phyloP scores from a whole-genome alignment of 2,113 vertebrate genomes.

The Equus quagga region DNA sequence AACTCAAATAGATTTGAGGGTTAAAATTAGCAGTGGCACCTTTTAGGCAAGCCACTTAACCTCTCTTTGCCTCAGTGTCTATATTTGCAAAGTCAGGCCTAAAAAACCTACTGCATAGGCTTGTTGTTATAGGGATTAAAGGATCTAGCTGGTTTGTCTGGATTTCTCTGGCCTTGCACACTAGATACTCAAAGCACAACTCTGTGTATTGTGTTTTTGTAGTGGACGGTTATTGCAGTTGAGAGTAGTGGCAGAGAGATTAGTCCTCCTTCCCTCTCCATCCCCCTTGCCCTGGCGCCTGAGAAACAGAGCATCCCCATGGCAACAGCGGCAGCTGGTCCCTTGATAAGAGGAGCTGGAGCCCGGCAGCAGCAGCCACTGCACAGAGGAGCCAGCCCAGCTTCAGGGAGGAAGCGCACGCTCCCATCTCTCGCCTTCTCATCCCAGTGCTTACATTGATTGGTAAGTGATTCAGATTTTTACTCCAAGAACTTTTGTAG shows the following conservation, averaged over 20 bases:
- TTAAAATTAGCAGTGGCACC: background rate
- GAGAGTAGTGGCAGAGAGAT: background rate
- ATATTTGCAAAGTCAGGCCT: background rate
- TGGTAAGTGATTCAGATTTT: slow-evolving; percentile 82
- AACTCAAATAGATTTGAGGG: background rate
- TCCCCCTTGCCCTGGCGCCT: slow-evolving; percentile 77
- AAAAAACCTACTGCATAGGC: background rate
- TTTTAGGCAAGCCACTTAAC: background rate
- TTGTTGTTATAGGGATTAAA: background rate
- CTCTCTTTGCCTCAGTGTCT: slow-evolving; percentile 7
- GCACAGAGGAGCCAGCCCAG: slow-evolving; percentile 55
- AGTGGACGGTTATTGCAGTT: background rate
- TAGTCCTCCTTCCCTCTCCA: slow-evolving; percentile 65
- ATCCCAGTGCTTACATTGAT: background rate
- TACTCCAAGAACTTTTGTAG: slow-evolving; percentile 27
- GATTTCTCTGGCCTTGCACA: background rate
- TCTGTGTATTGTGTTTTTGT: background rate
- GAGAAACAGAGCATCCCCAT: slow-evolving; percentile 81
- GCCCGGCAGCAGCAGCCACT: slow-evolving; percentile 44
- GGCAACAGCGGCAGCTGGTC: slow-evolving; percentile 77
- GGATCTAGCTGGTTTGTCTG: background rate
- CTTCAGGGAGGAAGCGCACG: background rate
- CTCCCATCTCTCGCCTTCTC: background rate
- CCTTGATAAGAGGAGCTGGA: slow-evolving; percentile 83
- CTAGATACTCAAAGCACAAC: background rate